phyloP scores from a whole-genome alignment of 2,888 invertebrate genomes.

The Drosophila melanosoma region DNA sequence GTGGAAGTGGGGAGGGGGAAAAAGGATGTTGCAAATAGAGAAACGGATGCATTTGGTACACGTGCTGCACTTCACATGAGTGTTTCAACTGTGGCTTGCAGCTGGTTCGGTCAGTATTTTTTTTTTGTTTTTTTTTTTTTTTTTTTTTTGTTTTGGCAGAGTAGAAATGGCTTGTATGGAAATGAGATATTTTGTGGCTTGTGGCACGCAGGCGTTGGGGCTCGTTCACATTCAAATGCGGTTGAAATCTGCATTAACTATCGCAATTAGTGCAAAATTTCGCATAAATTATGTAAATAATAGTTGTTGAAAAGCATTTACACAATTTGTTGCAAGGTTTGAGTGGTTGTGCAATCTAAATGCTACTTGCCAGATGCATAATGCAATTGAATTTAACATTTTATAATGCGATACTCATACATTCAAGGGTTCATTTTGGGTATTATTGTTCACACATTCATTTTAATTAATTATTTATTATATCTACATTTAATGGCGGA shows the following conservation, averaged over 20 bases:
- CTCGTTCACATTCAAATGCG: conserved; percentile 76
- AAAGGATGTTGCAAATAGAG: conserved; percentile 5
- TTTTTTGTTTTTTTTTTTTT: too few species aligned
- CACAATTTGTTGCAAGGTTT: conserved; percentile 46
- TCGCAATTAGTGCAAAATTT: conserved; percentile 79
- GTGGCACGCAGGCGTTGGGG: conserved; percentile 37
- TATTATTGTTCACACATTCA: neutral
- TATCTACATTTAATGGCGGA: too few species aligned
- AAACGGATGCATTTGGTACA: conserved; percentile 48
- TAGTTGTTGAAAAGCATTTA: conserved; percentile 65
- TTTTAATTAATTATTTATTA: neutral
- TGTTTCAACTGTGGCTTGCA: conserved; percentile 57
- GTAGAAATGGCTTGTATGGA: conserved; percentile 53
- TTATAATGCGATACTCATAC: conserved; percentile 42
- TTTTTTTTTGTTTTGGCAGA: neutral
- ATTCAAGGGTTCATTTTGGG: neutral
- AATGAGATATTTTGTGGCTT: conserved; percentile 77
- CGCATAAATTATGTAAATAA: conserved; percentile 80
- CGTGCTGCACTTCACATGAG: conserved; percentile 75
- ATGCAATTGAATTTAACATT: conserved; percentile 74
- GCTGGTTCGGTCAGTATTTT: conserved; percentile 54
- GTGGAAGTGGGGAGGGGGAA: neutral
- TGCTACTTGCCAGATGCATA: conserved; percentile 57
- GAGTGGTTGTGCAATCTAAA: conserved; percentile 11
- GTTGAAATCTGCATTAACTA: conserved; percentile 81